Base-by-base conservation (phyloP, 1,140 invertebrate genomes). In the Drosophila auraria region DNA sequence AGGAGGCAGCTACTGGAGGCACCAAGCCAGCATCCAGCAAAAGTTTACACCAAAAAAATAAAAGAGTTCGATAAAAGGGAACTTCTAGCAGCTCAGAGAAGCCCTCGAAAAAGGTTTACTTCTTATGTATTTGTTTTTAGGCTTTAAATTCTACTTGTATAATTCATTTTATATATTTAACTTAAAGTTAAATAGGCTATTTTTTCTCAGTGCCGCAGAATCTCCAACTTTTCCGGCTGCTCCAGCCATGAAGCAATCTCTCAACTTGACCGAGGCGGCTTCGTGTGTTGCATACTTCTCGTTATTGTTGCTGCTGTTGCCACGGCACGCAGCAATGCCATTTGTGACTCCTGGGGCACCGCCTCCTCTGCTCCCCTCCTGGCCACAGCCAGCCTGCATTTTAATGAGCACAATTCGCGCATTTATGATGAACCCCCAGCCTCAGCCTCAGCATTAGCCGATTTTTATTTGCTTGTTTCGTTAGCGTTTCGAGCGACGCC, bases 371-470 rank as follows among this genome's bases (percentile, higher is more conserved):
- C 44, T 36, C 45, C 61, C 47, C 42, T 5, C 23, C 23, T 58
- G 49, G 68, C 62, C 74, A 20, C 42, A 20, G 61, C 59, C 72
- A 75, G 76, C 81, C 70, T 90, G 86, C 86, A 90, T 90, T 90
- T 90, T 90, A 90, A 90, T 90, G 86, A 90, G 86, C 84, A 84
- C 84, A 87, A 84, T 87, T 89, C 82, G 86, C 84, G 86, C 86
- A 90, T 90, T 90, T 90, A 86, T 90, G 82, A 87, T 87, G 84
- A 87, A 36, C 33, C 44, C 4, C 15, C 42, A 57, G 20, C 30
- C 20, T 11, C 25, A 69, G 38, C 27, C 50, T 56, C 7, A 74
- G 77, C 80, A 87, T 87, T 87, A 87, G 83, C 83, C 86, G 71
- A 87, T 87, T 87, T 79, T 87, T 89, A 83, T 87, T 87, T 87